These are phyloP conservation scores for Vesta saturnalis DNA, from an alignment of 2,888 invertebrate genomes.

Conservation along the genomic window DNA sequence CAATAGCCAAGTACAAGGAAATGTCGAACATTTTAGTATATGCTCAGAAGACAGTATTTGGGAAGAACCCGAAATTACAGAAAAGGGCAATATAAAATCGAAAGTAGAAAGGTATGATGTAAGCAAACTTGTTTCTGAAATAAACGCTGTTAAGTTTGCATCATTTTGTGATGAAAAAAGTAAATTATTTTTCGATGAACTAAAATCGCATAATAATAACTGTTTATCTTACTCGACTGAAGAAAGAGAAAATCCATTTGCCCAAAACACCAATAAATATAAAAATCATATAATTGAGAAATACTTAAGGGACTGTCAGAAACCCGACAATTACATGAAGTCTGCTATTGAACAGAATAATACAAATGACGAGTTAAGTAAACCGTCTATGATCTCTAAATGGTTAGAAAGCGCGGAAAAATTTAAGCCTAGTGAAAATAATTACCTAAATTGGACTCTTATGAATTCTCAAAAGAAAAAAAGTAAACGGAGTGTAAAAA, in stretches of 20 bases:
- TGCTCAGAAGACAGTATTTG: slow-evolving; percentile 83
- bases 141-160: slow-evolving; percentile 23
- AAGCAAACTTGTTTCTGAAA: slow-evolving; percentile 20
- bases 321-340: slow-evolving; percentile 45
- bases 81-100: slow-evolving; percentile 6
- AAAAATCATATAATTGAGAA: slow-evolving; percentile 71
- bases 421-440: slow-evolving; percentile 77
- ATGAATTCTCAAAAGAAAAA: slow-evolving; percentile 55
- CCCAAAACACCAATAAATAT: slow-evolving; percentile 62
- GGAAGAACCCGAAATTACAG: slow-evolving; percentile 68
- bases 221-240: slow-evolving; percentile 60
- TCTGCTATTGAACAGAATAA: slow-evolving; percentile 34
- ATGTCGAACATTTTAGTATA: slow-evolving; percentile 83
- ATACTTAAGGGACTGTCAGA: slow-evolving; percentile 64
- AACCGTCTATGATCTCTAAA: slow-evolving; percentile 73
- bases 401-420: slow-evolving; percentile 81
- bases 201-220: slow-evolving; percentile 45
- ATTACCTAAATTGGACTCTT: slow-evolving; percentile 73
- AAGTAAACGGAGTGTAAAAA: slow-evolving; percentile 44
- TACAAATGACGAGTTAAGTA: slow-evolving; percentile 46
- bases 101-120: slow-evolving; percentile 24
- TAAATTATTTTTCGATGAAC: slow-evolving; percentile 23
- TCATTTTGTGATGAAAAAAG: slow-evolving; percentile 15
- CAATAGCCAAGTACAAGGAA: slow-evolving; percentile 79
- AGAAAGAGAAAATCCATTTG: slow-evolving; percentile 55